Conservation (phyloP, 2,113 vertebrate genomes). For the Suncus etruscus region DNA sequence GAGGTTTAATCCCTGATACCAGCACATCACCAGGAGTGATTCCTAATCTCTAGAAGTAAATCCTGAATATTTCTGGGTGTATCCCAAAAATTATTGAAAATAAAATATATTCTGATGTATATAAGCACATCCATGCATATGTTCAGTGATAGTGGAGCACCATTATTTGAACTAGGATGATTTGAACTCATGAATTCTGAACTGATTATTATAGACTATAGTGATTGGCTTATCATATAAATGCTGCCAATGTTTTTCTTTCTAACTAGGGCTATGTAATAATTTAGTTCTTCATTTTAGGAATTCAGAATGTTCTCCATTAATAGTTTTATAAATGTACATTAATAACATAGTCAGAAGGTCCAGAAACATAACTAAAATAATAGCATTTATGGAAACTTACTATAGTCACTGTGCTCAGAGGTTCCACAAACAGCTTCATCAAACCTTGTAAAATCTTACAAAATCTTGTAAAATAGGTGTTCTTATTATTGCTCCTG, state of each 20-base stretch:
- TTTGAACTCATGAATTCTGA: slow-evolving; percentile 15
- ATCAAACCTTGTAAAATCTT: slow-evolving; percentile 6
- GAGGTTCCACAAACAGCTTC: not conserved
- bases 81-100: too few species aligned
- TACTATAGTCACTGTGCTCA: not conserved
- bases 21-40: too few species aligned
- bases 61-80: too few species aligned
- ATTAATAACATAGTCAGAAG: slow-evolving; percentile 21
- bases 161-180: slow-evolving; percentile 5
- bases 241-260: not conserved
- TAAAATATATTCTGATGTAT: not conserved
- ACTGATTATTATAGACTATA: not conserved
- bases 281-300: slow-evolving; percentile 29
- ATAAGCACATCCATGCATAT: not conserved
- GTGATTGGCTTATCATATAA: not conserved
- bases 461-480: slow-evolving; percentile 12
- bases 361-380: slow-evolving; percentile 8
- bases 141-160: not conserved
- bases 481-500: not conserved
- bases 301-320: not conserved
- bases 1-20: too few species aligned
- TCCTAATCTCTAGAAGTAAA: too few species aligned
- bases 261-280: not conserved
- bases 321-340: not conserved
- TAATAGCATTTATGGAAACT: not conserved